Evolutionary conservation across 1,140 invertebrate genomes (phyloP).

Genomic region (Medauroidea extradentata): DNA sequence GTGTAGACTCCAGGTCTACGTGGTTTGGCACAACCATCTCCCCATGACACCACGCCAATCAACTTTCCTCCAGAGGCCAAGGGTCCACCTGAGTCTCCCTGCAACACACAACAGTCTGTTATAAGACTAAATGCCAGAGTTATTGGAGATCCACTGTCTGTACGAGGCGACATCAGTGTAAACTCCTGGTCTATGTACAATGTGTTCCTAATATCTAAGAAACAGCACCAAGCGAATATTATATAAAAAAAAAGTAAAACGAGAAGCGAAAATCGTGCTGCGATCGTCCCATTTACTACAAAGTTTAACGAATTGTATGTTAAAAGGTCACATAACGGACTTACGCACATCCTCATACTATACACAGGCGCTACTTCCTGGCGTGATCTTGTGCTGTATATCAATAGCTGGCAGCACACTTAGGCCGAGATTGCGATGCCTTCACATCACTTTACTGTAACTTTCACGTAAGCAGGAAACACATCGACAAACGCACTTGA

Average conservation of each 20-base stretch:
- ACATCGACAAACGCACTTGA: no score
- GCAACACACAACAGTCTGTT: conserved; percentile 18
- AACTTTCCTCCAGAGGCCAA: conserved; percentile 37
- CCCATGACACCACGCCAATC: conserved; percentile 62
- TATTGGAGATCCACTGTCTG: conserved; percentile 47
- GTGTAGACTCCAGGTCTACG: conserved; percentile 65
- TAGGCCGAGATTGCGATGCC: no score
- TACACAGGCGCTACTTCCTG: no score
- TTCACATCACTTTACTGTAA: no score
- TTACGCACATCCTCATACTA: no score
- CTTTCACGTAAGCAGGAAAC: no score
- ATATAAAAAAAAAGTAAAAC: conserved; percentile 14
- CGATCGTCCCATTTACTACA: no score
- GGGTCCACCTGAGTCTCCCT: conserved; percentile 43
- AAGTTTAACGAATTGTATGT: no score
- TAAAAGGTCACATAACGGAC: no score
- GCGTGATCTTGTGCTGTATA: no score
- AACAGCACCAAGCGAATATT: neutral
- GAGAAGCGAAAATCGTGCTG: no score
- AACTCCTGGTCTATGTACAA: conserved; percentile 56
- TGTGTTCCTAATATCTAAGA: neutral
- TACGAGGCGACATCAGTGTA: conserved; percentile 57
- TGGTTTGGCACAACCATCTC: conserved; percentile 56
- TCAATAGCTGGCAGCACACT: no score
- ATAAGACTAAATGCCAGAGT: conserved; percentile 43